Evolutionary conservation across 2,888 invertebrate genomes (phyloP).

Genomic region (Tetramorium bicarinatum): DNA sequence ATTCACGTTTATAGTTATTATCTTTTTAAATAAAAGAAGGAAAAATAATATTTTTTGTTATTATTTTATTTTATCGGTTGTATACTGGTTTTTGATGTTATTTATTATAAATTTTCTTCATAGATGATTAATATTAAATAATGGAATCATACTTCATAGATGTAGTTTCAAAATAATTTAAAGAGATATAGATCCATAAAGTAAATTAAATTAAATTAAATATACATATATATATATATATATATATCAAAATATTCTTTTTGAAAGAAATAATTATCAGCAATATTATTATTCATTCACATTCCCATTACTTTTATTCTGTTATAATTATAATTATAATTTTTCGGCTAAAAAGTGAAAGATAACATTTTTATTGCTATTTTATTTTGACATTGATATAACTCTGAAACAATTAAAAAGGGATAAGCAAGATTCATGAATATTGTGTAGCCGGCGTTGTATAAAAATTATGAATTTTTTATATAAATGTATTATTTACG

Average conservation of each 20-base stretch:
- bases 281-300: background rate
- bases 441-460: background rate
- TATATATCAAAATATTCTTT: background rate
- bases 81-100: background rate
- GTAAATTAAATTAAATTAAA: background rate
- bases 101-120: background rate
- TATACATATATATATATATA: background rate
- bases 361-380: background rate
- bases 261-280: background rate
- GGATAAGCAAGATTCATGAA: background rate
- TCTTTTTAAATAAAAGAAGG: background rate
- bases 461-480: background rate
- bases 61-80: constrained; percentile 8
- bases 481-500: background rate
- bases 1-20: background rate
- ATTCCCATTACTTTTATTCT: background rate
- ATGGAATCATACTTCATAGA: background rate
- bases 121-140: background rate
- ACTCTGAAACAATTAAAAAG: background rate
- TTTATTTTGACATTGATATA: background rate
- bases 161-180: background rate
- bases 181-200: background rate
- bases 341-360: background rate
- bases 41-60: background rate
- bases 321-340: background rate